Evolutionary conservation across 2,888 invertebrate genomes (phyloP).

Genomic region (Allygus modestus): DNA sequence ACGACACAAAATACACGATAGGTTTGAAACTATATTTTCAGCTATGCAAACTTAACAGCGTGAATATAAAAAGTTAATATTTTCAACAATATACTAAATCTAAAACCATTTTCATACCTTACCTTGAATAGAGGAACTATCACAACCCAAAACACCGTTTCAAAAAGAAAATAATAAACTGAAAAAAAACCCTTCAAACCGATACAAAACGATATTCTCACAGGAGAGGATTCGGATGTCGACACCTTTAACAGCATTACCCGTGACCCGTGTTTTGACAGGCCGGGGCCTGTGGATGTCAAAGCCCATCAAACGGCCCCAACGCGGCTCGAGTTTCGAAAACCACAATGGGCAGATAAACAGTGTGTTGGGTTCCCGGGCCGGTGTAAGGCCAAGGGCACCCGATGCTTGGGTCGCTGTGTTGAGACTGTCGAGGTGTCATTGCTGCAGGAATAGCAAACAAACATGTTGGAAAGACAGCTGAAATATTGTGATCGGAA

Average conservation of each 20-base stretch:
- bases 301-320: not conserved
- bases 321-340: not conserved
- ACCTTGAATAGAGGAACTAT: no score
- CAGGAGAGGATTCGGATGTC: slow-evolving; percentile 7
- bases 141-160: not conserved
- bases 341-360: slow-evolving; percentile 11
- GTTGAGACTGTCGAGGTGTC: not conserved
- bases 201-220: slow-evolving; percentile 13
- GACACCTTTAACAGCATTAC: slow-evolving; percentile 46
- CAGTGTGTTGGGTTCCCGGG: not conserved
- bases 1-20: no score
- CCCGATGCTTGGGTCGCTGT: not conserved
- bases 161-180: not conserved
- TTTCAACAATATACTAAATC: no score
- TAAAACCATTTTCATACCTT: no score
- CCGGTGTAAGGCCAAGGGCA: no score
- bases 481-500: not conserved
- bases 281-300: slow-evolving; percentile 15
- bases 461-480: not conserved
- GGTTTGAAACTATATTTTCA: no score
- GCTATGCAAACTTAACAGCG: no score
- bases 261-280: slow-evolving; percentile 33
- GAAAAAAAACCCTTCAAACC: not conserved
- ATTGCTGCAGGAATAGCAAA: not conserved
- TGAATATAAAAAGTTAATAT: no score